Evolutionary conservation across 2,888 invertebrate species (phyloP).

Genomic region (Tipula vernalis): DNA sequence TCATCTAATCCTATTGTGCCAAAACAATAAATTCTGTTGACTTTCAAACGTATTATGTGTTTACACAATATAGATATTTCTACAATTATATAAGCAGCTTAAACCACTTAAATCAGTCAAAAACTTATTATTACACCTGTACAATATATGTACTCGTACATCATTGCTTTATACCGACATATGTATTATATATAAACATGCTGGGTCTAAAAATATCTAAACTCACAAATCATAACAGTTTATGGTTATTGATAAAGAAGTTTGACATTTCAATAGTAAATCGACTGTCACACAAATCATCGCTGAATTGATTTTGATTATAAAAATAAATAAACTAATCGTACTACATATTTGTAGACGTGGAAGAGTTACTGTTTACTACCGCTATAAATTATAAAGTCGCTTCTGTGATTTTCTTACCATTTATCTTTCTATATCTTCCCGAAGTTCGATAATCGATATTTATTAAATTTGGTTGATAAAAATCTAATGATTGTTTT

Average conservation of each 20-base stretch:
- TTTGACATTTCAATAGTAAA: not conserved
- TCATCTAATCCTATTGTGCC: not conserved
- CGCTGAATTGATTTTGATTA: not conserved
- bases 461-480: not conserved
- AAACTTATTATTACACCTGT: not conserved
- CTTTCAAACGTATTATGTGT: not conserved
- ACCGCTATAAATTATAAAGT: not conserved
- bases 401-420: not conserved
- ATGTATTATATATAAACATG: no score
- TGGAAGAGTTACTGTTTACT: not conserved
- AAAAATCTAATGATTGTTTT: not conserved
- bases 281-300: not conserved
- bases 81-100: not conserved
- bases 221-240: not conserved
- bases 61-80: not conserved
- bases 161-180: no score
- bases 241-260: not conserved
- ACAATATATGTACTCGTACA: not conserved
- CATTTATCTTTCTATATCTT: not conserved
- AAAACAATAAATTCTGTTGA: not conserved
- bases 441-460: not conserved
- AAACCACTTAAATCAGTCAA: not conserved
- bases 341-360: not conserved
- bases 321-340: not conserved
- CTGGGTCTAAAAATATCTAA: not conserved